A percentile compares a stretch with the other conserved stretches of the same genome.
These are phyloP conservation scores for Oscheius sp. DNA, from an alignment of 1,140 invertebrate genomes.

Conservation along the genomic window DNA sequence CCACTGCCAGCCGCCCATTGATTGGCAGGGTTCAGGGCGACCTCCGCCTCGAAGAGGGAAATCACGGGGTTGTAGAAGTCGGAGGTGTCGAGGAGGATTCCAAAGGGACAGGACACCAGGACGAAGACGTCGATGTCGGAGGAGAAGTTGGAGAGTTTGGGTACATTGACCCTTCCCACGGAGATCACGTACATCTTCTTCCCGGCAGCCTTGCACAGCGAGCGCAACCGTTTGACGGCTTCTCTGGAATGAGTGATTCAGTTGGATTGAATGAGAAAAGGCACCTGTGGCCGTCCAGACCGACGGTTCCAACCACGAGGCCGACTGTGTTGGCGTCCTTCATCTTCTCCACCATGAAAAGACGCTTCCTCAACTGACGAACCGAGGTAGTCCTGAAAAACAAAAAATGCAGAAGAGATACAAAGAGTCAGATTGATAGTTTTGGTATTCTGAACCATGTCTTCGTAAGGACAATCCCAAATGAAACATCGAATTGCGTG, in stretches of 20 bases:
- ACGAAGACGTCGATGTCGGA: constrained; percentile 44
- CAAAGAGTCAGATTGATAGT: too few relatives aligned
- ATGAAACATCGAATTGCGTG: too few relatives aligned
- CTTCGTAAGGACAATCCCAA: too few relatives aligned
- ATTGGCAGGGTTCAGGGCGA: constrained; percentile 41
- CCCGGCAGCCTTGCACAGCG: constrained; percentile 34
- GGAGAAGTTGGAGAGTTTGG: constrained; percentile 43
- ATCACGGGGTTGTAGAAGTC: constrained; percentile 43
- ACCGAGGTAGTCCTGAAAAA: constrained; percentile 26
- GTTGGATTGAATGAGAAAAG: too few relatives aligned
- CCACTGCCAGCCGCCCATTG: constrained; percentile 32
- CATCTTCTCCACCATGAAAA: constrained; percentile 33
- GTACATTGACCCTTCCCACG: constrained; percentile 44
- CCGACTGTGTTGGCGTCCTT: constrained; percentile 34
- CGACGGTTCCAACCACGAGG: constrained; percentile 32
- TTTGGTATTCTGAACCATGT: too few relatives aligned
- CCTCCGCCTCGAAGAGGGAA: constrained; percentile 42
- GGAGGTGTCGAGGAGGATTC: constrained; percentile 37
- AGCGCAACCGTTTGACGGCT: constrained; percentile 37
- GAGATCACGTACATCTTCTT: constrained; percentile 44
- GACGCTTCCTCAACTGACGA: constrained; percentile 27
- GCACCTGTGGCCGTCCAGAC: constrained; percentile 17
- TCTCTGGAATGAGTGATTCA: constrained; percentile 22
- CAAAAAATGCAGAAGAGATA: background rate
- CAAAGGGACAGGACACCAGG: constrained; percentile 44